phyloP scores from a whole-genome alignment of 2,113 vertebrate species.

The Aythya baeri region DNA sequence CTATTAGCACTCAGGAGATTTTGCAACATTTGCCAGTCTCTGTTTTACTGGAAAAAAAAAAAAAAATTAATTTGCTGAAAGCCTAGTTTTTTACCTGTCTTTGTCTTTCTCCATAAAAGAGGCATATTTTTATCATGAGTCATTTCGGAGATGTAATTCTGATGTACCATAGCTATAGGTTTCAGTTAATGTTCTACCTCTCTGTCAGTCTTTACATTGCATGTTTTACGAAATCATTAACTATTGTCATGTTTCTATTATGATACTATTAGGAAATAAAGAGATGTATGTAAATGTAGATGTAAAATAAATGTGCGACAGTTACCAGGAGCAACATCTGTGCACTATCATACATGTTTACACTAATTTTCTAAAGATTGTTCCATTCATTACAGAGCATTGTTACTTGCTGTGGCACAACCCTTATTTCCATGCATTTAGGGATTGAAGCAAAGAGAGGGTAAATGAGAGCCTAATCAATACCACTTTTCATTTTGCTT shows the following conservation, averaged over 20 bases:
- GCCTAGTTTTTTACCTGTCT: constrained; percentile 76
- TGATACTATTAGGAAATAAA: constrained; percentile 89
- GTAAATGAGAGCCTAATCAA: constrained; percentile 99
- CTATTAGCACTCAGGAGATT: constrained; percentile 81
- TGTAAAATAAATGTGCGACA: constrained; percentile 85
- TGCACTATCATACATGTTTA: constrained; percentile 88
- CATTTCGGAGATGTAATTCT: constrained; percentile 87
- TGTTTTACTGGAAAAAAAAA: constrained; percentile 70
- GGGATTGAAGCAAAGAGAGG: constrained; percentile 93
- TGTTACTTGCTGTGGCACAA: constrained; percentile 92
- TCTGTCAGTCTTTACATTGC: constrained; percentile 79
- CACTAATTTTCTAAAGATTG: constrained; percentile 94
- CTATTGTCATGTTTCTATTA: constrained; percentile 91
- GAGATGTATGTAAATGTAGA: constrained; percentile 86
- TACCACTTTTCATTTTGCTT: constrained; percentile 98
- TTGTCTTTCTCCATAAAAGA: constrained; percentile 68
- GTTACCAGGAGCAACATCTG: constrained; percentile 90
- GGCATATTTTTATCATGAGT: constrained; percentile 83
- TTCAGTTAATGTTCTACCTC: constrained; percentile 81
- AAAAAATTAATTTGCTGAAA: constrained; percentile 85
- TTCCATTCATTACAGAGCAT: constrained; percentile 96
- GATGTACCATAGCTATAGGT: constrained; percentile 82
- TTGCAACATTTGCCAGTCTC: constrained; percentile 80
- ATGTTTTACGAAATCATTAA: constrained; percentile 90
- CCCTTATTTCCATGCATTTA: constrained; percentile 97